phyloP scores from a whole-genome alignment of 2,888 invertebrate genomes.

The Callimorpha dominula region DNA sequence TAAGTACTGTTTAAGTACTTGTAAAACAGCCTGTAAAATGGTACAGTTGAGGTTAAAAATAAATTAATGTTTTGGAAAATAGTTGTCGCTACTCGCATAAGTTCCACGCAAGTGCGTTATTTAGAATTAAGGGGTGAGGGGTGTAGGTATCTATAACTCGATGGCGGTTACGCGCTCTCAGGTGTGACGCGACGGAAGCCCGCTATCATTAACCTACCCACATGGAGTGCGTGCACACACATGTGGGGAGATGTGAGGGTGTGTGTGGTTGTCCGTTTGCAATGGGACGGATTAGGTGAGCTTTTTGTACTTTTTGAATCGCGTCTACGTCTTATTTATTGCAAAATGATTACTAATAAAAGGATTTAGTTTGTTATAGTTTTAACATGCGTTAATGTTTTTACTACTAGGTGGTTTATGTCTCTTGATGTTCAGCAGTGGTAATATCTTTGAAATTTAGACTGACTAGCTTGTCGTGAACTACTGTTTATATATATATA shows the following conservation, averaged over 20 bases:
- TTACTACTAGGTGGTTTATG: not conserved
- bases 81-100: slow-evolving; percentile 58
- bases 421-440: too few species aligned
- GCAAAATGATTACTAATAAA: too few species aligned
- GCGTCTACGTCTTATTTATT: not conserved
- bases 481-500: too few species aligned
- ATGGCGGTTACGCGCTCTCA: slow-evolving; percentile 85
- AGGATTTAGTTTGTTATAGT: too few species aligned
- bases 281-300: slow-evolving; percentile 72
- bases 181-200: slow-evolving; percentile 87
- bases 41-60: not conserved
- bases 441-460: too few species aligned
- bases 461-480: too few species aligned
- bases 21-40: not conserved
- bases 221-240: slow-evolving; percentile 69
- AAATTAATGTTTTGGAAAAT: not conserved
- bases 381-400: not conserved
- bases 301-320: slow-evolving; percentile 49
- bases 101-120: slow-evolving; percentile 57
- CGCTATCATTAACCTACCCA: slow-evolving; percentile 86
- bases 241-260: slow-evolving; percentile 59
- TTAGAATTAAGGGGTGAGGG: slow-evolving; percentile 78
- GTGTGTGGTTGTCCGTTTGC: slow-evolving; percentile 62
- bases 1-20: not conserved
- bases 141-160: slow-evolving; percentile 80